Percentiles rank a stretch among this genome's conserved stretches.
These are phyloP conservation scores for Menura novaehollandiae DNA, from an alignment of 2,113 vertebrate genomes.

Conservation along the genomic window DNA sequence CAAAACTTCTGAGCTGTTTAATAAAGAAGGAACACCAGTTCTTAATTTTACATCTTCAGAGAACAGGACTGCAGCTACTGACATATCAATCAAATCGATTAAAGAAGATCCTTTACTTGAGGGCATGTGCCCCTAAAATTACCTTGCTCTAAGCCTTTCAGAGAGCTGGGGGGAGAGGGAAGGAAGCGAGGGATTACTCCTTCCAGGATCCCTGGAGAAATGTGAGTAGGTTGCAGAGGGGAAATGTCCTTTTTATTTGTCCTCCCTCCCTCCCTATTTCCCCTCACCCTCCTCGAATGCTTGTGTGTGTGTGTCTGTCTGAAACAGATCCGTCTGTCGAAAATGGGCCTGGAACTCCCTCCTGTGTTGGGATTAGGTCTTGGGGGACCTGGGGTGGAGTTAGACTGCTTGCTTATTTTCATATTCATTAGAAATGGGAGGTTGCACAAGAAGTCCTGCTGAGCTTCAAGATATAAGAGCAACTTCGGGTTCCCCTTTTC, in stretches of 20 bases:
- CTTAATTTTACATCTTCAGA: not conserved
- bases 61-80: not conserved
- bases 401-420: conserved; percentile 72
- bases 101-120: conserved; percentile 46
- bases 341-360: conserved; percentile 68
- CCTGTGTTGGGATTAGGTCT: conserved; percentile 62
- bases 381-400: conserved; percentile 82
- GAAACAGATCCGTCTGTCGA: conserved; percentile 42
- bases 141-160: conserved; percentile 13
- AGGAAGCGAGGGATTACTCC: not conserved
- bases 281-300: not conserved
- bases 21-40: not conserved
- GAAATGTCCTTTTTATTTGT: not conserved
- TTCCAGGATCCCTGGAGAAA: conserved; percentile 47
- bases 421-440: conserved; percentile 83
- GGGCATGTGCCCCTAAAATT: conserved; percentile 36
- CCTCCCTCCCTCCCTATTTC: not conserved
- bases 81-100: not conserved
- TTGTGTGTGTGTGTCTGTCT: conserved; percentile 2
- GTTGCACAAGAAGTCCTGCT: conserved; percentile 73
- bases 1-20: not conserved
- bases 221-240: conserved; percentile 3
- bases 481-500: conserved; percentile 69
- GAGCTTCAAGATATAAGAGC: conserved; percentile 88
- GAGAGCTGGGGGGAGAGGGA: not conserved